Base-by-base conservation (phyloP, 2,888 invertebrate species). In the Nemapogon koenigi region DNA sequence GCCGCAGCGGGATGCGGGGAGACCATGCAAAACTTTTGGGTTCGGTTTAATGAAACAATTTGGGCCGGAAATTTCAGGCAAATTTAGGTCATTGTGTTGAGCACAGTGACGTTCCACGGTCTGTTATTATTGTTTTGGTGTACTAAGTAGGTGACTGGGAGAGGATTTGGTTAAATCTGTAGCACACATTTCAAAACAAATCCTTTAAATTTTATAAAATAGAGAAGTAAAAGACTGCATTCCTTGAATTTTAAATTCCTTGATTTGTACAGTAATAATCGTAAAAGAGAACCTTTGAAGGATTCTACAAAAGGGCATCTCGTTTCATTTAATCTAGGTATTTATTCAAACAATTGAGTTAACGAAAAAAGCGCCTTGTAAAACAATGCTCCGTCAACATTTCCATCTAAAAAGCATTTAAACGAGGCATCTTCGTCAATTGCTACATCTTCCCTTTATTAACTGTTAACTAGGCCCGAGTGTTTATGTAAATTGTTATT, bases 401-500 rank as follows among this genome's bases (percentile, higher is more conserved):
- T 75, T 68, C 62, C 68, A 72, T 72, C 62, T 62, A 59, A 72
- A 75, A 64, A 55, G 58, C 69, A 56, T 70, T 71, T 65, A 65
- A 64, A 59, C 61, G 55, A 57, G 55, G 53, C 57, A 60, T 55
- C 55, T 52, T 51, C 55, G 68, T 72, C 78, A 69, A 75, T 76
- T 73, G 75, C 58, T 65, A 68, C 69, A 62, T 63, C 73, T 65
- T 68, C 59, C 57, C 71, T 75, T 76, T 76, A 78, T 78, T 76
- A 78, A 73, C 75, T 75, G 76, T 73, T 76, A 76, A 78, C 72
- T 76, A 71, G 73, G 62, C 65, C 59, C 62, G 64, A 68, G 64
- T 71, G 69, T 76, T 78, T 76, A 76, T 78, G 78, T 76, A 76
- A 76, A 78, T 76, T 76, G 76, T 76, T 76, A 78, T 76, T 69